Evolutionary conservation across 2,888 invertebrate genomes (phyloP), one percentile per base, ranked within the genome.

Genomic region (Agriotes lineatus): DNA sequence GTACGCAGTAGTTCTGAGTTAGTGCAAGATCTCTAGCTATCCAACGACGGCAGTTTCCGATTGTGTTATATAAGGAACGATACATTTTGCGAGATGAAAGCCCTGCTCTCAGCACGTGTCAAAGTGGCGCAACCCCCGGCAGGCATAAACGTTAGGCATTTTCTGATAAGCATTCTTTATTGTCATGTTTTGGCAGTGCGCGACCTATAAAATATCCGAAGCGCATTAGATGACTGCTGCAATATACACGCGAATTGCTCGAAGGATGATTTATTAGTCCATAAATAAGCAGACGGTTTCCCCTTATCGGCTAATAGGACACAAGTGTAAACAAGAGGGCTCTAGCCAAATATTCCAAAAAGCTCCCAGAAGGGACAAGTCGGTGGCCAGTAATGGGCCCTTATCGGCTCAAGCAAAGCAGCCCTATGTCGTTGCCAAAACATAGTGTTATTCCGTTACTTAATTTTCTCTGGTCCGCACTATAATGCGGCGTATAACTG

Each of bases 131-230:
- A 25, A 10, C 20, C 30, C 52, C n/a, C 14, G 14, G 25, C 25
- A 52, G 30, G 25, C 25, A 25, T 52, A 30, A 52, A 52, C 20
- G 52, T 25, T 52, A 14, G 14, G 7, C 33, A 52, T 52, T 52
- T 25, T 52, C 52, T 52, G 52, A 52, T 52, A 56, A 37, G 56
- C 37, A 20, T 37, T 37, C 56, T 56, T 56, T 56, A 56, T 56
- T 56, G 35, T 56, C 35, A 56, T 56, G 56, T 56, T 56, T 56
- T 33, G 56, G 35, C 33, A 56, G 18, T 37, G 20, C 37, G 35
- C 56, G 18, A 56, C 19, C 16, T 30, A 56, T 56, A 56, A 56
- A 37, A 56, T 56, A 56, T 54, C 33, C 35, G 37, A 56, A 35
- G 14, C 35, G 12, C 56, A 56, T 56, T 37, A 56, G 56, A 56